Evolutionary conservation across 2,113 vertebrate genomes (phyloP).

Genomic region (Corythaeola cristata): DNA sequence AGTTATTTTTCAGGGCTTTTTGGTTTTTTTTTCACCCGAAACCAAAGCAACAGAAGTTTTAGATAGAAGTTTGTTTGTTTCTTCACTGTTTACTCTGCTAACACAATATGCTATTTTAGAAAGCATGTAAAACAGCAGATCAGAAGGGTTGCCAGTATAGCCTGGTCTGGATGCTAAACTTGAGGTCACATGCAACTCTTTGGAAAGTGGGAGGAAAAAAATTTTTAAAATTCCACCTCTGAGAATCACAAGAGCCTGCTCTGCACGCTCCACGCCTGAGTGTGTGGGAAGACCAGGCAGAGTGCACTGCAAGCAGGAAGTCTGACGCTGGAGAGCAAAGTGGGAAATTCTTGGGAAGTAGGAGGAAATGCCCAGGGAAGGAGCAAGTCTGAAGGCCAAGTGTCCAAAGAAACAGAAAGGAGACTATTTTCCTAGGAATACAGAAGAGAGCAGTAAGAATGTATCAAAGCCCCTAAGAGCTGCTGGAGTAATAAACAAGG

Average conservation of each 20-base stretch:
- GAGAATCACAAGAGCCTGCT: neutral
- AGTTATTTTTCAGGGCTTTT: neutral
- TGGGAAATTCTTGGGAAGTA: neutral
- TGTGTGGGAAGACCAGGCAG: rapidly evolving
- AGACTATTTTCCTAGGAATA: neutral
- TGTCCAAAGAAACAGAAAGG: neutral
- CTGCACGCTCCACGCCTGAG: neutral
- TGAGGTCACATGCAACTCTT: neutral
- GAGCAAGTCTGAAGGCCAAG: neutral
- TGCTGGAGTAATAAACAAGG: neutral
- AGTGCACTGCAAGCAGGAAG: neutral
- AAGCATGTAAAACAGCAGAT: neutral
- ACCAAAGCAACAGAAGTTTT: neutral
- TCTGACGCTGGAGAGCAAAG: neutral
- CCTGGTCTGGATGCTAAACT: neutral
- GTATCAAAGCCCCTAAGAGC: neutral
- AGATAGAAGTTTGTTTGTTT: neutral
- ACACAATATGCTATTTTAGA: neutral
- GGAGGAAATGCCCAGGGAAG: neutral
- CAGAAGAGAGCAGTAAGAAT: neutral
- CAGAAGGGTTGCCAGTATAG: neutral
- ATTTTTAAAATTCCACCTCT: neutral
- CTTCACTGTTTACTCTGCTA: neutral
- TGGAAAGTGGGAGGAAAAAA: rapidly evolving
- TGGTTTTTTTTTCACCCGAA: neutral